Evolutionary conservation across 2,797 vertebrate species (phyloP), one percentile per base, ranked within the genome.

Genomic region (Chaenodraco wilsoni): DNA sequence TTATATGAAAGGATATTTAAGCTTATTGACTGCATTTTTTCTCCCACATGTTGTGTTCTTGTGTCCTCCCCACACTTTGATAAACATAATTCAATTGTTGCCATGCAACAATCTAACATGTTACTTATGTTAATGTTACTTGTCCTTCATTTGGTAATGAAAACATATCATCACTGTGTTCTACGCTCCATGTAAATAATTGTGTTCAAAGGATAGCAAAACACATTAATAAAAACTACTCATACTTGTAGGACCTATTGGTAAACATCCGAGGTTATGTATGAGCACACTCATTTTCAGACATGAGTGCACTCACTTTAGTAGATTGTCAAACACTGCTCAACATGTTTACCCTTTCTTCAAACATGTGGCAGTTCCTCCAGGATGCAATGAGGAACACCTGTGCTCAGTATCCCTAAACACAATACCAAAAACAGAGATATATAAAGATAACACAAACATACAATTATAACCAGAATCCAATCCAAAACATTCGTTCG

Each of bases 381-480:
- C 52, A 62, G 70, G 49, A 19, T 27, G 23, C 19, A 77, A 8
- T 1, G 33, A 73, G 13, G 19, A 27, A 57, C 73, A 81, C 64
- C 72, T 80, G 63, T 63, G 33, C 45, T 46, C 40, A 65, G 31
- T 40, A 16, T 54, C 51, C 2, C 33, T 59, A 9, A 59, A 54
- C 14, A 33, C 17, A 50, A 15, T 3, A 40, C n/a, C 52, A 19
- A 43, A 27, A 14, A 19, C 40, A 19, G 1, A 50, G 12, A 61
- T 23, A 3, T n/a, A 12, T 21, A 58, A n/a, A n/a, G 21, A 33
- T 9, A 11, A 45, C 10, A 52, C 16, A 33, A 50, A 55, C 16
- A 23, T 14, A 14, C 7, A 55, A 9, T 40, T 60, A 37, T 46
- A 27, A 46, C 27, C 46, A 41, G 1, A 37, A 37, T 55, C 31